Evolutionary conservation across 2,797 vertebrate genomes (phyloP).

Genomic region (Ceryle rudis): DNA sequence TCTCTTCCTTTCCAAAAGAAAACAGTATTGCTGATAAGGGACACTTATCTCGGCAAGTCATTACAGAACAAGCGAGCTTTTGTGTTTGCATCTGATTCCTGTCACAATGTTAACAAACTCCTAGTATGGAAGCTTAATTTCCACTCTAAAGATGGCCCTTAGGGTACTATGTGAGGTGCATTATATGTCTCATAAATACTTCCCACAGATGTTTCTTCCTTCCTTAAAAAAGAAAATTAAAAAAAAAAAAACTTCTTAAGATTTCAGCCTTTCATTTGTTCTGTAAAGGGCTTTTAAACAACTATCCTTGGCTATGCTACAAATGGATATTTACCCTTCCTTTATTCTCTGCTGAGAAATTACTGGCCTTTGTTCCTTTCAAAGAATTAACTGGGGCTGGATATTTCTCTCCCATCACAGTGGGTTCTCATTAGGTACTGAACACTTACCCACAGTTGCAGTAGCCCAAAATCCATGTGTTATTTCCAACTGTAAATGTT

Average conservation of each 20-base stretch:
- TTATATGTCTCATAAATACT: constrained; percentile 42
- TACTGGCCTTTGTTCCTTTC: background rate
- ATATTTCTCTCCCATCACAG: background rate
- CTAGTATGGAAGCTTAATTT: constrained; percentile 43
- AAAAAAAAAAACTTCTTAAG: background rate
- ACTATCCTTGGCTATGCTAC: background rate
- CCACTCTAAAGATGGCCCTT: constrained; percentile 47
- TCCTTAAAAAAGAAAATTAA: background rate
- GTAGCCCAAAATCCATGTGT: background rate
- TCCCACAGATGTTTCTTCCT: constrained; percentile 55
- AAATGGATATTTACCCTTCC: constrained; percentile 27
- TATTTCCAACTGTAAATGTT: background rate
- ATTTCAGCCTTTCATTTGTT: background rate
- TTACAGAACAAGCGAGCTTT: constrained; percentile 54
- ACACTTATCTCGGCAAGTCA: constrained; percentile 1
- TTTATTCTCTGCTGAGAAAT: background rate
- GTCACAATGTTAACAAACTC: constrained; percentile 57
- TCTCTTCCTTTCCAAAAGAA: constrained; percentile 43
- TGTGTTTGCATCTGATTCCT: constrained; percentile 50
- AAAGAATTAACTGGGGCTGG: background rate
- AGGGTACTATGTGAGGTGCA: constrained; percentile 34
- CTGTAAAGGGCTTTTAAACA: background rate
- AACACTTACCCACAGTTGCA: background rate
- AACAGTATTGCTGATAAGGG: constrained; percentile 42
- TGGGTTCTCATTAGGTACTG: background rate